Conservation (phyloP, 1,140 invertebrate genomes). For the Caenorhabditis inopinata region DNA sequence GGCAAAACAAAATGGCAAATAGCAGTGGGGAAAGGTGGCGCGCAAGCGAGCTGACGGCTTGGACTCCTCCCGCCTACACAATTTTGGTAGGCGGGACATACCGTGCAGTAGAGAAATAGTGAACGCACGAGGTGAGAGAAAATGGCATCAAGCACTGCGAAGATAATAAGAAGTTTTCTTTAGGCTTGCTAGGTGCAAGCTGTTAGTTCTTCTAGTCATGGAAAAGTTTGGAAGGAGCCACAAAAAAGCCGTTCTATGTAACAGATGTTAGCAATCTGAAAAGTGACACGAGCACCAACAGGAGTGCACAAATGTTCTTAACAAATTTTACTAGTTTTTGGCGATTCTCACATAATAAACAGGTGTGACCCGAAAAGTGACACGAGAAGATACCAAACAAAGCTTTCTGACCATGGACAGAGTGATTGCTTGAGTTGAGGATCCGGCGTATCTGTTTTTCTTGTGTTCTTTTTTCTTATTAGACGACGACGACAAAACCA, state of each 20-base stretch:
- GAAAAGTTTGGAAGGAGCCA: not conserved
- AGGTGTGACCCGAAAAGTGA: not conserved
- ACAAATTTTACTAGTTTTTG: no score
- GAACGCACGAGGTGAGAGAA: not conserved
- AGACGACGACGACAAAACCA: constrained; percentile 20
- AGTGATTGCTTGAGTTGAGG: constrained; percentile 27
- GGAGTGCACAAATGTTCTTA: no score
- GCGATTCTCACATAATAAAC: not conserved
- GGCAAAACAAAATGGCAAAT: not conserved
- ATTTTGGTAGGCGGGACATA: not conserved
- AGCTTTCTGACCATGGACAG: not conserved
- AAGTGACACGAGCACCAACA: no score
- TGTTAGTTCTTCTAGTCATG: not conserved
- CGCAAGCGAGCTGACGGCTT: constrained; percentile 14
- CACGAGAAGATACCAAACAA: not conserved
- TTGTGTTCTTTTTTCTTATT: constrained; percentile 27
- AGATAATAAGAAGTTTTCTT: not conserved
- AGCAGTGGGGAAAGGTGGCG: not conserved
- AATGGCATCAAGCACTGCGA: not conserved
- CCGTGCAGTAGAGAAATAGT: not conserved
- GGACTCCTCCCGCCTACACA: constrained; percentile 22
- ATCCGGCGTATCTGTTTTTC: constrained; percentile 9
- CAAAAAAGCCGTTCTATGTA: no score
- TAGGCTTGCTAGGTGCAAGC: not conserved
- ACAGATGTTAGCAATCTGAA: not conserved